Conservation (phyloP, 1,140 invertebrate genomes). For the Drosophila arizonae region DNA sequence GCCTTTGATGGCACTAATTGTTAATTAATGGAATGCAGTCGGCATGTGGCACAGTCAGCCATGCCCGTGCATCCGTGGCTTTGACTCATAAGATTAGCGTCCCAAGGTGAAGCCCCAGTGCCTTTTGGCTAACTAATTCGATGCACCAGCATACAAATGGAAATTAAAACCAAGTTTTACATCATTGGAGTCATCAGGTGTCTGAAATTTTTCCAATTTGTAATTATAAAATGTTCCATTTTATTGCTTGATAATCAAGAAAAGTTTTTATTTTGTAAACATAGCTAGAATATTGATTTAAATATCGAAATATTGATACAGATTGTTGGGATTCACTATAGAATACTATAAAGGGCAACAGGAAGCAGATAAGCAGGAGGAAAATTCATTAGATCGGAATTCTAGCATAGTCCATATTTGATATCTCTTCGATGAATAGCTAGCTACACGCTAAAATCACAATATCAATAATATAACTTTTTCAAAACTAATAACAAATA, state of each 20-base stretch:
- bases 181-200: slow-evolving; percentile 14
- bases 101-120: neutral
- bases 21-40: slow-evolving; percentile 77
- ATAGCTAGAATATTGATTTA: too few species aligned
- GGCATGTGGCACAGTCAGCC: slow-evolving; percentile 50
- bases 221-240: slow-evolving; percentile 1
- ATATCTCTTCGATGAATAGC: too few species aligned
- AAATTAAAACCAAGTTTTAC: slow-evolving; percentile 29
- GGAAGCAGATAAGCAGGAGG: too few species aligned
- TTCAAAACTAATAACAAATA: neutral
- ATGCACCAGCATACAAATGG: slow-evolving; percentile 10
- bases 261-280: neutral
- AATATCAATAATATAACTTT: too few species aligned
- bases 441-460: too few species aligned
- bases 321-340: too few species aligned
- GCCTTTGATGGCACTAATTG: slow-evolving; percentile 73
- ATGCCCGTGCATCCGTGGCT: neutral
- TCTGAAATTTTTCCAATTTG: neutral
- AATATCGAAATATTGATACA: too few species aligned
- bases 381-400: too few species aligned
- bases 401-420: too few species aligned
- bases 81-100: slow-evolving; percentile 43
- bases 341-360: too few species aligned
- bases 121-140: slow-evolving; percentile 19
- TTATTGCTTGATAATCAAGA: neutral